Conservation (phyloP, 2,797 vertebrate genomes). For the Thaleichthys pacificus region DNA sequence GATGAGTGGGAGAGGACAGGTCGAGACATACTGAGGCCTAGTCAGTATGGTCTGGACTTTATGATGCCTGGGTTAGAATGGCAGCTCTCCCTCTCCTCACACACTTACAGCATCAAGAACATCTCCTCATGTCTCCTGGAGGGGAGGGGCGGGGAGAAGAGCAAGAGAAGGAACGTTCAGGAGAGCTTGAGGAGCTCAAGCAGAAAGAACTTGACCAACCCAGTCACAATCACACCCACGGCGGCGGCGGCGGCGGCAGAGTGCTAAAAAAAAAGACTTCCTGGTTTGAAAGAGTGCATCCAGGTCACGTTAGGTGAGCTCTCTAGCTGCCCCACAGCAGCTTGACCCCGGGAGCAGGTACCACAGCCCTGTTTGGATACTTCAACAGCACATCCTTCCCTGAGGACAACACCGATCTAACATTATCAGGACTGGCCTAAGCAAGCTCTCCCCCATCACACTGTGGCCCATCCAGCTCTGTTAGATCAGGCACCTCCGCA, state of each 20-base stretch:
- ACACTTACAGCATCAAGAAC: conserved; percentile 74
- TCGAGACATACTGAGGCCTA: background rate
- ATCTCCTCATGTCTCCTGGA: conserved; percentile 70
- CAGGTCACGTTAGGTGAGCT: background rate
- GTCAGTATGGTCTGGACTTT: too few relatives aligned
- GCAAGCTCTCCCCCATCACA: background rate
- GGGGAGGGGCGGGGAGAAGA: background rate
- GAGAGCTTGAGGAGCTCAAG: background rate
- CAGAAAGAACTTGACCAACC: conserved; percentile 2
- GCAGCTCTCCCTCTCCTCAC: conserved; percentile 11
- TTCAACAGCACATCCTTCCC: background rate
- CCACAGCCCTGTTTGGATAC: background rate
- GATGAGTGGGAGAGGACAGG: background rate
- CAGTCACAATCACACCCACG: background rate
- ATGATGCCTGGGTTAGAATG: too few relatives aligned
- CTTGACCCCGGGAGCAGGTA: background rate
- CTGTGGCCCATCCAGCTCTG: background rate
- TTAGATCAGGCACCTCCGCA: background rate
- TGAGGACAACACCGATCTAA: background rate
- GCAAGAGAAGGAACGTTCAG: background rate
- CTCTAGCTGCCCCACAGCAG: background rate
- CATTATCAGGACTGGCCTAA: background rate
- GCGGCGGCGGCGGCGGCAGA: background rate
- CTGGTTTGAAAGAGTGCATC: background rate
- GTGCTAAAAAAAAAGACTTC: background rate